These are phyloP conservation scores for Syritta pipiens DNA, from an alignment of 2,888 invertebrate genomes.

Conservation along the genomic window DNA sequence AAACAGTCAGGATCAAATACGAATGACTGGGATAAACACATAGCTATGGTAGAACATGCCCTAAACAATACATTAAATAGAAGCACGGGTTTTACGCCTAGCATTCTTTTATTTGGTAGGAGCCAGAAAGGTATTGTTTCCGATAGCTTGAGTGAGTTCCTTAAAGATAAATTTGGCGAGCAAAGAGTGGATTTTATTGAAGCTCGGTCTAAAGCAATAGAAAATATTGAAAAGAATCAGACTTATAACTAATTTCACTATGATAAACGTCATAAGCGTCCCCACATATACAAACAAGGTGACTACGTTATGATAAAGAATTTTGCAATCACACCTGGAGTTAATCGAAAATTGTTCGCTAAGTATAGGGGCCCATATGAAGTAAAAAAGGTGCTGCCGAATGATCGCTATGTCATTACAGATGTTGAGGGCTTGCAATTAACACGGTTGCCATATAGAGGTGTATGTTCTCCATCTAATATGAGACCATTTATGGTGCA, in stretches of 20 bases:
- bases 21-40: conserved; percentile 11
- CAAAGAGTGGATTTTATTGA: not conserved
- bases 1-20: conserved; percentile 18
- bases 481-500: too few relatives aligned
- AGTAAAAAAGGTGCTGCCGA: not conserved
- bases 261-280: not conserved
- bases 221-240: not conserved
- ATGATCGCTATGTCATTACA: not conserved
- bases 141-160: too few relatives aligned
- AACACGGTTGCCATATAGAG: not conserved
- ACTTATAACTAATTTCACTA: not conserved
- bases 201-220: not conserved
- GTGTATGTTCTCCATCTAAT: not conserved
- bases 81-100: conserved; percentile 70
- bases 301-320: conserved; percentile 1
- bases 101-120: conserved; percentile 70
- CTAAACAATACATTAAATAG: conserved; percentile 71
- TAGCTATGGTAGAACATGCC: conserved; percentile 67
- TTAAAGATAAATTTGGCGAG: not conserved
- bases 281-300: not conserved
- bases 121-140: too few relatives aligned
- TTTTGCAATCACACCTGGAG: not conserved
- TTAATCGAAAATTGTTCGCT: not conserved
- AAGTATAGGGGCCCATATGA: not conserved
- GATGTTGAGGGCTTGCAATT: not conserved